Conservation (phyloP, 2,888 invertebrate genomes). For the Oscheius sp. region DNA sequence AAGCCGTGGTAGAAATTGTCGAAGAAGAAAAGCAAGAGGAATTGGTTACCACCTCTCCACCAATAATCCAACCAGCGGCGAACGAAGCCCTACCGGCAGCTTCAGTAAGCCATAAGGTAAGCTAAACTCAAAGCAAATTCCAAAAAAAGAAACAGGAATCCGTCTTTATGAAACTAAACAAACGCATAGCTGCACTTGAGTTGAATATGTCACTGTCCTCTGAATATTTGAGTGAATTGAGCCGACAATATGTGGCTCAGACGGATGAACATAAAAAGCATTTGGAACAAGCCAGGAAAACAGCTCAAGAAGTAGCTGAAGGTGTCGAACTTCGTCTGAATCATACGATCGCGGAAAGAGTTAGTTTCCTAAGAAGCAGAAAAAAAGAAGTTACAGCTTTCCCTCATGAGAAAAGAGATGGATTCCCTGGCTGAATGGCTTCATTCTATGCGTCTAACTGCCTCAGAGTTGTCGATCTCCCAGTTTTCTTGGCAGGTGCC, state of each 20-base stretch:
- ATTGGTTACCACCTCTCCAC: background rate
- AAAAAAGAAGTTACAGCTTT: background rate
- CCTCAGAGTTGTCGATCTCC: conserved; percentile 1
- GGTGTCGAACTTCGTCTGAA: conserved; percentile 26
- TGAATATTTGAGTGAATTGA: conserved; percentile 94
- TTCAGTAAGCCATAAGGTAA: conserved; percentile 76
- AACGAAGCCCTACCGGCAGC: conserved; percentile 32
- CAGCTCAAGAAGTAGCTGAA: conserved; percentile 24
- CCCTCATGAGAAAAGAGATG: conserved; percentile 26
- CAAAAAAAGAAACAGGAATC: conserved; percentile 22
- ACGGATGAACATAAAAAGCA: conserved; percentile 32
- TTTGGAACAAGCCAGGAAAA: conserved; percentile 27
- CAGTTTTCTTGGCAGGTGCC: background rate
- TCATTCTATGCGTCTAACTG: conserved; percentile 13
- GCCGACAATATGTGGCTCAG: conserved; percentile 73
- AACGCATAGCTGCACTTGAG: conserved; percentile 86
- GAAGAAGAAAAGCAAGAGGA: background rate
- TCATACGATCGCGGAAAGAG: conserved; percentile 16
- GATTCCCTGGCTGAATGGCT: conserved; percentile 22
- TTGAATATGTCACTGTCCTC: conserved; percentile 94
- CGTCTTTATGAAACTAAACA: conserved; percentile 92
- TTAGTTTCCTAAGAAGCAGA: background rate
- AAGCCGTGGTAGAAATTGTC: background rate
- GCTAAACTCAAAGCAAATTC: too few relatives aligned
- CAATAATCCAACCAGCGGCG: background rate